Conservation (phyloP, 2,113 vertebrate genomes). For the Etheostoma cragini region DNA sequence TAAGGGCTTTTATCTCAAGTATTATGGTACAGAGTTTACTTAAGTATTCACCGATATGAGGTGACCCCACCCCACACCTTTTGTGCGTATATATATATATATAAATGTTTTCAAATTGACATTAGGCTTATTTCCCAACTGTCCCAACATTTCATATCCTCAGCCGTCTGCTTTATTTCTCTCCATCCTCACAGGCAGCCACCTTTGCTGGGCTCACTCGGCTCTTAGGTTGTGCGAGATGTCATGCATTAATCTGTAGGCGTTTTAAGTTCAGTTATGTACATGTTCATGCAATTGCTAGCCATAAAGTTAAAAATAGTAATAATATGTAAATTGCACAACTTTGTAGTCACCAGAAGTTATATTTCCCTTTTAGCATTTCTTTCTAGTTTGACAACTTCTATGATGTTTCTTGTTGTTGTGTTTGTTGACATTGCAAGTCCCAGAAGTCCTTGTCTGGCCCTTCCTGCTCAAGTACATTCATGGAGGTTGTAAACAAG, state of each 20-base stretch:
- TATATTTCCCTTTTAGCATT: not conserved
- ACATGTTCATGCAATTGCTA: not conserved
- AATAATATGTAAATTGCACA: not conserved
- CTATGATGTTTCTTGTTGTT: not conserved
- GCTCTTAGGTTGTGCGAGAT: constrained; percentile 11
- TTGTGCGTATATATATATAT: not conserved
- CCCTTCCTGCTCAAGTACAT: not conserved
- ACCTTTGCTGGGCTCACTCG: constrained; percentile 10
- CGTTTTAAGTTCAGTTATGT: not conserved
- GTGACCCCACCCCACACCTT: constrained; percentile 1
- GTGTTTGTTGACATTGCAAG: not conserved
- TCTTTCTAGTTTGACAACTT: not conserved
- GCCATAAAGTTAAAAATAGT: too few relatives aligned
- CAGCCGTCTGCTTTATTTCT: not conserved
- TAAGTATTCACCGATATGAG: constrained; percentile 22
- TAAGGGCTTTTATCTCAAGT: constrained; percentile 44
- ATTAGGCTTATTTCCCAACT: constrained; percentile 38
- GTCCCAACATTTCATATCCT: constrained; percentile 56
- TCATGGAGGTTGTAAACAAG: not conserved
- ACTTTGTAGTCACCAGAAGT: not conserved
- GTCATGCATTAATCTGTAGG: constrained; percentile 10
- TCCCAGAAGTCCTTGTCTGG: not conserved
- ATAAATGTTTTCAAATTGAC: constrained; percentile 42
- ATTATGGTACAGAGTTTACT: constrained; percentile 15
- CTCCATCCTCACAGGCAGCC: constrained; percentile 2